Base-by-base conservation (phyloP, 1,140 invertebrate genomes). In the Drosophila littoralis region DNA sequence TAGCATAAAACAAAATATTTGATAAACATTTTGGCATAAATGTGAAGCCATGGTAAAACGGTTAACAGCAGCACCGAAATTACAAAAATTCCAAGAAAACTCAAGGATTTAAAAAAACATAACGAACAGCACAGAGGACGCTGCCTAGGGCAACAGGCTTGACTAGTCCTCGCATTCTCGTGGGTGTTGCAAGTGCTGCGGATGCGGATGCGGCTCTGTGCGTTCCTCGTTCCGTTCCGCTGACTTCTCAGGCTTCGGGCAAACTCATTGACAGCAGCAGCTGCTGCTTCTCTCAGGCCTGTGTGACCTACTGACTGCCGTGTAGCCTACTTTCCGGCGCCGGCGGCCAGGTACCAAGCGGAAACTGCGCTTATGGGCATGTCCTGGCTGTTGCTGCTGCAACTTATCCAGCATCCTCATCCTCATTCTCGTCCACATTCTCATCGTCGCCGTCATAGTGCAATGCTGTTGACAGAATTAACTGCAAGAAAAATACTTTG, bases 401-500 rank as follows among this genome's bases (percentile, higher is more conserved):
- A 66, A 67, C 32, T 67, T 51, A 52, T 67, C 43, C 60, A 48
- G 46, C 77, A 68, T 43, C 28, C 12, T 28, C 33, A 15, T 10
- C n/a, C 33, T 33, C 28, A 48, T 40, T 72, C 7, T 4, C 32
- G 8, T 38, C 6, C 10, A 28, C 33, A 68, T 46, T 48, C 45
- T 35, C 33, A 0, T 7, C 9, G 7, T 7, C 40, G n/a, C 22
- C 40, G 7, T 57, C 46, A 32, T 40, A 50, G 42, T 36, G 45
- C 63, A 43, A 48, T 65, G 75, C 66, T 64, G 83, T 71, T 83
- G 79, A 82, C 83, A 88, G 80, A 88, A 88, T 86, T 86, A 86
- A 86, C 84, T 77, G 79, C 79, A 83, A 65, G 79, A 73, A 79
- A 86, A 88, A 88, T 86, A 71, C 69, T 88, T 86, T 74, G 77